These are phyloP conservation scores for Leptodactylus fuscus DNA, from an alignment of 2,113 vertebrate genomes.

Conservation along the genomic window DNA sequence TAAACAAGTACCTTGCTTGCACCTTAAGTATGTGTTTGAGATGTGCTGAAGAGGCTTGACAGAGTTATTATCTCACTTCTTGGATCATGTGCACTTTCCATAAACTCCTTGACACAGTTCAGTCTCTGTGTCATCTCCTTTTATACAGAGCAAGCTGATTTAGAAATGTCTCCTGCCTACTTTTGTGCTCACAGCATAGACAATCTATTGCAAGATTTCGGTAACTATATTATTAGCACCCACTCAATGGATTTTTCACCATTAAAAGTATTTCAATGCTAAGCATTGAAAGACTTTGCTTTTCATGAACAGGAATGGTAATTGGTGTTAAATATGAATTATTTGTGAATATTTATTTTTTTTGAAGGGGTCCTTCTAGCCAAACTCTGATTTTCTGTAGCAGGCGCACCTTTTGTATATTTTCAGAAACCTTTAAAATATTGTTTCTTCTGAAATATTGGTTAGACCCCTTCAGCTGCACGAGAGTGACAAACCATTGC, in stretches of 20 bases:
- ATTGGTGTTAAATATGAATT: not conserved
- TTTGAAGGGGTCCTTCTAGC: not conserved
- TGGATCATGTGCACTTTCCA: not conserved
- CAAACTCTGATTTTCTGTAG: not conserved
- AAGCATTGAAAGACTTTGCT: not conserved
- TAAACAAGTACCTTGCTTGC: not conserved
- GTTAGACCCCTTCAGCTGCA: not conserved
- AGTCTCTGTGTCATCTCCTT: not conserved
- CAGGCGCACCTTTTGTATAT: not conserved
- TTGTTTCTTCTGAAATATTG: constrained; percentile 18
- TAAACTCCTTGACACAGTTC: not conserved
- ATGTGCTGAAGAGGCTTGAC: not conserved
- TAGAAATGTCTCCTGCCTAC: not conserved
- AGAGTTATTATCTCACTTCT: not conserved
- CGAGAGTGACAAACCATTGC: not conserved
- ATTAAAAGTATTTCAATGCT: not conserved
- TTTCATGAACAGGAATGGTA: not conserved
- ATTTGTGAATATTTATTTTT: not conserved
- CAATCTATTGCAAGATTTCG: not conserved
- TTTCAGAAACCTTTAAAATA: not conserved
- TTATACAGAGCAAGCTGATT: not conserved
- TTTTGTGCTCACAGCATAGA: not conserved
- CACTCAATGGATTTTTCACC: not conserved
- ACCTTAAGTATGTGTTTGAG: not conserved
- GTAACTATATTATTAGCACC: not conserved